Percentiles rank a stretch among this genome's conserved stretches.
Conservation (phyloP, 1,140 invertebrate species). For the Venturia canescens region DNA sequence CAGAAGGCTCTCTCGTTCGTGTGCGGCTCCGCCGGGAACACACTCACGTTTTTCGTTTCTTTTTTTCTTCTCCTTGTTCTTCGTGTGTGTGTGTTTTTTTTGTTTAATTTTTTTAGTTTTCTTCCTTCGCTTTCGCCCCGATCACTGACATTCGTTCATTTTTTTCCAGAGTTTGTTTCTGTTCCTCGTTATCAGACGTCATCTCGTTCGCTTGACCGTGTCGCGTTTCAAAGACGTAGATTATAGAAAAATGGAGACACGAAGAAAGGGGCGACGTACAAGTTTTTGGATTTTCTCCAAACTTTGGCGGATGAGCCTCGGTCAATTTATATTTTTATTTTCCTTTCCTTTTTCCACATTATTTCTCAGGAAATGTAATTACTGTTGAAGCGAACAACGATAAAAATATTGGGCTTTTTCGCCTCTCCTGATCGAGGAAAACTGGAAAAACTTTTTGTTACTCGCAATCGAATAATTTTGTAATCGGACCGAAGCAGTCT, state of each 20-base stretch:
- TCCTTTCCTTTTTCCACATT: no score
- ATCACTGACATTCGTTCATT: slow-evolving; percentile 5
- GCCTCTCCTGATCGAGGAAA: background rate
- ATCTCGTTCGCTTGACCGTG: slow-evolving; percentile 6
- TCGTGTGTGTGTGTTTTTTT: no score
- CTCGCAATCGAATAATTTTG: background rate
- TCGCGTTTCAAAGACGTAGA: background rate
- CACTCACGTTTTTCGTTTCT: slow-evolving; percentile 19
- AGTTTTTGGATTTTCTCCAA: background rate
- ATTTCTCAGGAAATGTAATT: slow-evolving; percentile 1
- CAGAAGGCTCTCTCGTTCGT: slow-evolving; percentile 29
- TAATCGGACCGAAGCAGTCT: background rate
- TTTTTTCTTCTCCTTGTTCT: no score
- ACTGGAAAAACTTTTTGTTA: background rate
- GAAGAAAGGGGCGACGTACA: slow-evolving; percentile 54
- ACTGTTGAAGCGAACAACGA: background rate
- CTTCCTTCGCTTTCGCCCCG: background rate
- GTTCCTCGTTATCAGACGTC: slow-evolving; percentile 64
- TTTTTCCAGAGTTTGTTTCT: slow-evolving; percentile 60
- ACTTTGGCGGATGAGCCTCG: background rate
- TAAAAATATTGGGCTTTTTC: background rate
- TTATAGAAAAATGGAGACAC: slow-evolving; percentile 28
- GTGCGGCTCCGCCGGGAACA: background rate
- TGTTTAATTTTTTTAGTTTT: background rate
- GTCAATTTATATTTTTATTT: background rate